phyloP scores from a whole-genome alignment of 1,140 invertebrate species.

The Drosophila ananassae region DNA sequence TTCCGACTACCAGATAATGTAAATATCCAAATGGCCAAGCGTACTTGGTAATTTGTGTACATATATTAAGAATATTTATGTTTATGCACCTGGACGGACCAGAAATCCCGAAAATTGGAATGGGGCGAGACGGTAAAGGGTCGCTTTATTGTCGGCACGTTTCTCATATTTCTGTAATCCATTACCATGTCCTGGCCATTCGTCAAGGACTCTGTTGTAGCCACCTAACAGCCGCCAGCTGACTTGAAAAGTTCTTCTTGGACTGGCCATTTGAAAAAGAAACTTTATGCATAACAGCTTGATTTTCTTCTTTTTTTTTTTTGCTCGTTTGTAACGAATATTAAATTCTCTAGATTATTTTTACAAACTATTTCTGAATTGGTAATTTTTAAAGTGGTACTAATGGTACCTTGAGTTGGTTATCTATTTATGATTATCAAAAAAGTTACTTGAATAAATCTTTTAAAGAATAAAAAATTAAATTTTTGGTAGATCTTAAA shows the following conservation, averaged over 20 bases:
- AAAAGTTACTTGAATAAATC: no score
- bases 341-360: constrained; percentile 32
- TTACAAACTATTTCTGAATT: not conserved
- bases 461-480: no score
- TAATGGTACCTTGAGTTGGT: no score
- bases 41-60: constrained; percentile 60
- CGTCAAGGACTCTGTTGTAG: constrained; percentile 23
- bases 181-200: constrained; percentile 47
- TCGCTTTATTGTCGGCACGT: constrained; percentile 50
- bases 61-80: constrained; percentile 47
- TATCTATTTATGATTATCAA: no score
- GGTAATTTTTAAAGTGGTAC: not conserved
- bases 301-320: constrained; percentile 3
- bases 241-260: constrained; percentile 28
- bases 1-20: constrained; percentile 36
- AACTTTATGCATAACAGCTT: constrained; percentile 40
- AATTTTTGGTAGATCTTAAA: no score
- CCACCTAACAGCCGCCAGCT: constrained; percentile 16
- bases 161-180: constrained; percentile 56
- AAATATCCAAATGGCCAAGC: constrained; percentile 28
- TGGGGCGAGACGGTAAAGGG: constrained; percentile 31
- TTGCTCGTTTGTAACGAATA: constrained; percentile 15
- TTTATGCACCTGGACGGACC: constrained; percentile 27
- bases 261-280: constrained; percentile 33
- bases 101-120: not conserved